phyloP scores from a whole-genome alignment of 1,140 invertebrate genomes.

The Drosophila sproati region DNA sequence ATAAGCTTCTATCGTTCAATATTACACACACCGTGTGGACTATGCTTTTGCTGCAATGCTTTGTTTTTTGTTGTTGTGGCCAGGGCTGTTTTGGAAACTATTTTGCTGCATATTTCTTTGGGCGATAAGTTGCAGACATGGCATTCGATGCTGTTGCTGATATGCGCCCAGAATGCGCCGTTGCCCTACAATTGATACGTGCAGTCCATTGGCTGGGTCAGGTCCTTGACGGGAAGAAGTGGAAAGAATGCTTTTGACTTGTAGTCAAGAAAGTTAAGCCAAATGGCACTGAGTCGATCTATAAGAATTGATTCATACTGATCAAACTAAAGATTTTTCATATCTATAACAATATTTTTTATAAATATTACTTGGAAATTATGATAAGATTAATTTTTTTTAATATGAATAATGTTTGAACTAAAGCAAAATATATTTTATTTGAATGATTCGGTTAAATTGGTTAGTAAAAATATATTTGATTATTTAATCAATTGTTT shows the following conservation, averaged over 20 bases:
- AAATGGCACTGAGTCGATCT: neutral
- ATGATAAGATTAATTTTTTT: too few relatives aligned
- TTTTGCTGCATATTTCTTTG: slow-evolving; percentile 77
- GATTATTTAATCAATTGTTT: too few relatives aligned
- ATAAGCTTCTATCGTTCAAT: slow-evolving; percentile 64
- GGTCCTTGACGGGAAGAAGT: slow-evolving; percentile 9
- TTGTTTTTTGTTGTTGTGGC: slow-evolving; percentile 21
- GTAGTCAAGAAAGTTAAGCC: neutral
- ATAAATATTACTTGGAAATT: too few relatives aligned
- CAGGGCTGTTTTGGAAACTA: slow-evolving; percentile 55
- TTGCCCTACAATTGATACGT: slow-evolving; percentile 43
- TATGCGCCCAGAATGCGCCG: slow-evolving; percentile 41
- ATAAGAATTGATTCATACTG: neutral
- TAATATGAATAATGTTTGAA: too few relatives aligned
- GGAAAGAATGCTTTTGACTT: neutral
- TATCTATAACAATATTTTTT: too few relatives aligned
- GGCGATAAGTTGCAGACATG: slow-evolving; percentile 81
- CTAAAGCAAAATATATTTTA: too few relatives aligned
- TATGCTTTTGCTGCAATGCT: slow-evolving; percentile 18
- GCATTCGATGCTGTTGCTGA: slow-evolving; percentile 75
- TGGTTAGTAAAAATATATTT: too few relatives aligned
- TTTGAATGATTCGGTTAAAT: too few relatives aligned
- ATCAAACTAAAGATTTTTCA: neutral
- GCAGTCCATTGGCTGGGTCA: slow-evolving; percentile 24
- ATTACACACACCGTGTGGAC: neutral